Conservation (phyloP, 2,113 vertebrate genomes). For the Todiramphus chloris region DNA sequence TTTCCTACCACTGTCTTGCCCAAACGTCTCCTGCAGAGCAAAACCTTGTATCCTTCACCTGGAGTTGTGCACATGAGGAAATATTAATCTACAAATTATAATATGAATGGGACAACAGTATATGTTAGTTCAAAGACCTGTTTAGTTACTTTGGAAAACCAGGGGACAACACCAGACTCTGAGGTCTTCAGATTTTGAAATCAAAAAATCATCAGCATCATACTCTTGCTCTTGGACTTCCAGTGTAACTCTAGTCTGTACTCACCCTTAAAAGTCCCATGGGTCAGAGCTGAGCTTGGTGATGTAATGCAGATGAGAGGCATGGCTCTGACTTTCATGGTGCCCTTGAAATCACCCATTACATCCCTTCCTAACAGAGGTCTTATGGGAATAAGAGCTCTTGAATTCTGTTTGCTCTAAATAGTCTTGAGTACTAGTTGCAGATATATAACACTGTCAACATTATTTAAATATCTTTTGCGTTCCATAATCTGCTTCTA, state of each 20-base stretch:
- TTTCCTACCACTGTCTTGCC: not conserved
- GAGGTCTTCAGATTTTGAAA: not conserved
- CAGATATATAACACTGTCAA: not conserved
- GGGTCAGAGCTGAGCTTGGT: rapidly evolving
- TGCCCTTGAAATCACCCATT: not conserved
- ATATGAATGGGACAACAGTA: rapidly evolving
- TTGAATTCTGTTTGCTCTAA: not conserved
- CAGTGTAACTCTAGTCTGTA: rapidly evolving
- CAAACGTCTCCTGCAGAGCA: not conserved
- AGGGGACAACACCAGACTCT: not conserved
- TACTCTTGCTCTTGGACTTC: not conserved
- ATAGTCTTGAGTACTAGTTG: not conserved
- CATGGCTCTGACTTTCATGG: rapidly evolving
- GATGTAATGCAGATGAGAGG: rapidly evolving
- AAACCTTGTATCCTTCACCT: rapidly evolving
- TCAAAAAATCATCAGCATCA: not conserved
- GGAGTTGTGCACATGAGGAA: not conserved
- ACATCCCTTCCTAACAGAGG: not conserved
- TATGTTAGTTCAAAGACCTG: not conserved
- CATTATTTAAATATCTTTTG: not conserved
- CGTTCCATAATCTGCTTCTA: not conserved
- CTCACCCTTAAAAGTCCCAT: rapidly evolving
- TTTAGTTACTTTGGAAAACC: not conserved
- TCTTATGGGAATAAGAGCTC: not conserved
- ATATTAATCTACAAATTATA: not conserved